Conservation (phyloP, 2,113 vertebrate genomes). For the Donacobius atricapilla region DNA sequence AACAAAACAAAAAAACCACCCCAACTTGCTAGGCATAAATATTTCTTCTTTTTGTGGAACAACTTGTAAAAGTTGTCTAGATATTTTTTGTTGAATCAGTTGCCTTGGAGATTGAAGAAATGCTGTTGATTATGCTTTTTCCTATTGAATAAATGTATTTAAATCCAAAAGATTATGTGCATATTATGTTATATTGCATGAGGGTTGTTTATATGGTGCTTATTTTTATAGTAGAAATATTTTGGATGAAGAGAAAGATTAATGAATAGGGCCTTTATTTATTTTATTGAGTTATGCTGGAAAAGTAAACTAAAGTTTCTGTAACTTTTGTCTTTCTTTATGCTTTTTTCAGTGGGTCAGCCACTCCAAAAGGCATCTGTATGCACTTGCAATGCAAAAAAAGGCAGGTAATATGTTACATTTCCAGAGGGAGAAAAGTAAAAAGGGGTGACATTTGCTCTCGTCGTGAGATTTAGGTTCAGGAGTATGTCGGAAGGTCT, state of each 20-base stretch:
- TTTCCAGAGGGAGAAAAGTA: not conserved
- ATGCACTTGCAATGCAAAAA: not conserved
- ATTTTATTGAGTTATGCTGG: not conserved
- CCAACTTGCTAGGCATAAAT: not conserved
- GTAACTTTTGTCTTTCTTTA: not conserved
- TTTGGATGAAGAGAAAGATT: not conserved
- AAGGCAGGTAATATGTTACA: not conserved
- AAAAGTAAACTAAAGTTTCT: not conserved
- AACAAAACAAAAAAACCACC: too few species aligned
- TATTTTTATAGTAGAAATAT: not conserved
- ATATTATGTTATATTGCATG: accelerated
- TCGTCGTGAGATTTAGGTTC: not conserved
- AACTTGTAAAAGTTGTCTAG: not conserved
- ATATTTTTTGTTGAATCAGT: not conserved
- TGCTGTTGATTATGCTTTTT: not conserved
- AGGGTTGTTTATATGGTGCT: not conserved
- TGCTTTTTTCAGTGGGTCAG: not conserved
- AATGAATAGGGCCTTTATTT: not conserved
- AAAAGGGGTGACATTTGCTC: not conserved
- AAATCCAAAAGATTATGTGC: not conserved
- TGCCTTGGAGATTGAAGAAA: conserved; percentile 10
- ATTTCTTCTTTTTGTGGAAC: not conserved
- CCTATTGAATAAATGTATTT: not conserved
- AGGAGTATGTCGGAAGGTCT: not conserved
- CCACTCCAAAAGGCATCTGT: not conserved